phyloP scores from a whole-genome alignment of 2,888 invertebrate species.

The Heliconius hortense region DNA sequence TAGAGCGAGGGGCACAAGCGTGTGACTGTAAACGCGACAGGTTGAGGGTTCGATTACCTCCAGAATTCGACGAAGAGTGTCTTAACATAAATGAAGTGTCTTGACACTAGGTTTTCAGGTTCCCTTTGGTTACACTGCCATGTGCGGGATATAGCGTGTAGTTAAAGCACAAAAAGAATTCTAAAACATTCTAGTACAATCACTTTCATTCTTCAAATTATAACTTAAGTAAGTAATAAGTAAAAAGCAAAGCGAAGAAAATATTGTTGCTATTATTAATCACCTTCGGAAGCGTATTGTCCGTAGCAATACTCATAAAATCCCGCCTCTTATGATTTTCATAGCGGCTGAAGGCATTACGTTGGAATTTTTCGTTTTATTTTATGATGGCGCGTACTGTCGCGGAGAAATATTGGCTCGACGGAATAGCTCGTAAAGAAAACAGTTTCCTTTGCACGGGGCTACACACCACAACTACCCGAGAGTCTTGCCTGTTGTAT shows the following conservation, averaged over 20 bases:
- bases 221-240: conserved; percentile 19
- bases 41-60: too few species aligned
- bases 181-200: background rate
- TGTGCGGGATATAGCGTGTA: too few species aligned
- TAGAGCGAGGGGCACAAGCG: too few species aligned
- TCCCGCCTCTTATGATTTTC: conserved; percentile 79
- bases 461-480: conserved; percentile 76
- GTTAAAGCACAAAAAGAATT: too few species aligned
- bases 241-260: background rate
- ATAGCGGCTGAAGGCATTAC: conserved; percentile 71
- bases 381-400: conserved; percentile 81
- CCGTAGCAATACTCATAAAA: conserved; percentile 72
- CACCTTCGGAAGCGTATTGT: conserved; percentile 64
- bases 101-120: too few species aligned
- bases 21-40: background rate
- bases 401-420: conserved; percentile 82
- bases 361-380: conserved; percentile 82
- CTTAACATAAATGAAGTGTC: too few species aligned
- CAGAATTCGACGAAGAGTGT: too few species aligned
- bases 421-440: conserved; percentile 82
- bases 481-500: conserved; percentile 45
- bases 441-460: conserved; percentile 76
- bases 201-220: background rate
- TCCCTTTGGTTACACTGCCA: too few species aligned
- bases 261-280: conserved; percentile 61